These are phyloP conservation scores for Drosophila erecta DNA, from an alignment of 1,140 invertebrate species.

Conservation along the genomic window DNA sequence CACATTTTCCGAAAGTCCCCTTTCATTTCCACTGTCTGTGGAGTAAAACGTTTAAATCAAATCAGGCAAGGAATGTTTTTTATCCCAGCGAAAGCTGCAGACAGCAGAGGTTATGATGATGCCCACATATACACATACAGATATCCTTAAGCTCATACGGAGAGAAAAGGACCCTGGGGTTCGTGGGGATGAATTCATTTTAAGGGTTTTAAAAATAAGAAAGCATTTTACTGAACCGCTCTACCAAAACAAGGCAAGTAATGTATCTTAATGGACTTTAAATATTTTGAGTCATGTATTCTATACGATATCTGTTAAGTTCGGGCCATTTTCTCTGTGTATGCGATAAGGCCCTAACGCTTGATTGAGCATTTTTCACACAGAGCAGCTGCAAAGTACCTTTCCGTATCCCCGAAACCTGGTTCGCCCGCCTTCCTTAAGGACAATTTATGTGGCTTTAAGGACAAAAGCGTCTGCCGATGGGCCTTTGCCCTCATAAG, in stretches of 20 bases:
- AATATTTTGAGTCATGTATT: not conserved
- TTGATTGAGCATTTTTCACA: conserved; percentile 67
- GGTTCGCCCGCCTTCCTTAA: conserved; percentile 24
- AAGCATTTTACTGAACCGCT: not conserved
- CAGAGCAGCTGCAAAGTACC: conserved; percentile 54
- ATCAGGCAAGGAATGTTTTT: conserved; percentile 62
- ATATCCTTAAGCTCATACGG: conserved; percentile 14
- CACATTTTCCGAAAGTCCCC: not conserved
- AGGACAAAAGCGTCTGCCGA: conserved; percentile 50
- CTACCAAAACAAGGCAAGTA: not conserved
- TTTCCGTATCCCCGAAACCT: conserved; percentile 6
- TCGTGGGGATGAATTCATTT: not conserved
- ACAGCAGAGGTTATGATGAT: conserved; percentile 54
- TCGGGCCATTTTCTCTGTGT: conserved; percentile 16
- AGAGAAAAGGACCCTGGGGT: not conserved
- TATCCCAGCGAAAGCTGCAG: conserved; percentile 34
- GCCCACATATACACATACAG: conserved; percentile 12
- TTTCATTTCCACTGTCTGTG: conserved; percentile 33
- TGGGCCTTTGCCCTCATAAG: conserved; percentile 67
- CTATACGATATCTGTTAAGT: not conserved
- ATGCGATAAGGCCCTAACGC: conserved; percentile 54
- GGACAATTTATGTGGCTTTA: conserved; percentile 72
- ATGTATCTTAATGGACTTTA: not conserved
- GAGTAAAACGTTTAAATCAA: conserved; percentile 78
- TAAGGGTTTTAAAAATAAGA: not conserved